Evolutionary conservation across 2,888 invertebrate species (phyloP).

Genomic region (Tenthredo scrophulariae): DNA sequence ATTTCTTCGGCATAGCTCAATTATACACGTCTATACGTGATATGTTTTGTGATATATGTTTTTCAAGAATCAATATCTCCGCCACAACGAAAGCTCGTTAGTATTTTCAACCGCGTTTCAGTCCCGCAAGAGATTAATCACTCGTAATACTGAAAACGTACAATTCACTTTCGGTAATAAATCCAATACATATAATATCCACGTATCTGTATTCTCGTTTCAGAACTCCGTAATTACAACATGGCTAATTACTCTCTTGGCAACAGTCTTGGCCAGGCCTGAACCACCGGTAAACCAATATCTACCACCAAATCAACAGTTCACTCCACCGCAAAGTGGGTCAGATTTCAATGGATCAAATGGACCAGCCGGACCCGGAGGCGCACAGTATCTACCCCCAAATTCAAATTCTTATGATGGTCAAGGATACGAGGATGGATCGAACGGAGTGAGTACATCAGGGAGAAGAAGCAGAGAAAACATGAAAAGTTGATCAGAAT

Average conservation of each 20-base stretch:
- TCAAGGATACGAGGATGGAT: slow-evolving; percentile 64
- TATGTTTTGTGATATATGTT: background rate
- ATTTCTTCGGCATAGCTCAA: background rate
- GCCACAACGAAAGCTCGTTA: background rate
- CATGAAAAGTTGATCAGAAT: background rate
- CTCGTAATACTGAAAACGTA: background rate
- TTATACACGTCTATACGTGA: slow-evolving; percentile 6
- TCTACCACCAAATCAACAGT: slow-evolving; percentile 71
- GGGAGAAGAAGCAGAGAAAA: background rate
- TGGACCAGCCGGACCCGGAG: slow-evolving; percentile 59
- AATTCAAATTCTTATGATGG: slow-evolving; percentile 61
- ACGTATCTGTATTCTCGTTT: background rate
- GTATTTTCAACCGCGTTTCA: background rate
- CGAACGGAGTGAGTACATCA: slow-evolving; percentile 63
- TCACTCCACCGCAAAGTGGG: slow-evolving; percentile 65
- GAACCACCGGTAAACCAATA: slow-evolving; percentile 72
- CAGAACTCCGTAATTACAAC: slow-evolving; percentile 6
- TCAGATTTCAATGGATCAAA: slow-evolving; percentile 56
- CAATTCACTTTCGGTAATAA: background rate
- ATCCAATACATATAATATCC: background rate
- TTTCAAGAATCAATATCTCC: background rate
- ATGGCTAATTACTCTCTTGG: slow-evolving; percentile 57
- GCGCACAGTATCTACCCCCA: slow-evolving; percentile 71
- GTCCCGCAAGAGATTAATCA: background rate
- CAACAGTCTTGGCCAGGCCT: slow-evolving; percentile 64